A percentile compares a stretch with the other conserved stretches of the same genome.
phyloP scores from a whole-genome alignment of 2,113 vertebrate species.

The Girardinichthys multiradiatus region DNA sequence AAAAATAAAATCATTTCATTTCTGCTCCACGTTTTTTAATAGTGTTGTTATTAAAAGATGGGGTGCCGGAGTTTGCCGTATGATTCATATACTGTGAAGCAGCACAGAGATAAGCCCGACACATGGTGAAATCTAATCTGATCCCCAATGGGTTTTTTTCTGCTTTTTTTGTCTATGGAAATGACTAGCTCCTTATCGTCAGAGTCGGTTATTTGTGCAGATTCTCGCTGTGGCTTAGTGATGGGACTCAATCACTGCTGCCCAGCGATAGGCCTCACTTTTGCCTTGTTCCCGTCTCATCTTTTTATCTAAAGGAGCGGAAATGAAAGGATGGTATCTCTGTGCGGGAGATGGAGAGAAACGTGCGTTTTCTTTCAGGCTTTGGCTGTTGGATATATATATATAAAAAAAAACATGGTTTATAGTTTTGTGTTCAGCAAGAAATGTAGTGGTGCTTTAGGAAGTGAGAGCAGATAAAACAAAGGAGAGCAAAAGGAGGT shows the following conservation, averaged over 20 bases:
- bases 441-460: slow-evolving; percentile 32
- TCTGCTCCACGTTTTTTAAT: slow-evolving; percentile 32
- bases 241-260: slow-evolving; percentile 74
- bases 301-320: slow-evolving; percentile 76
- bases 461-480: slow-evolving; percentile 18
- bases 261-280: slow-evolving; percentile 71
- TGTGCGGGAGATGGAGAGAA: slow-evolving; percentile 51
- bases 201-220: slow-evolving; percentile 71
- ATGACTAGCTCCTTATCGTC: slow-evolving; percentile 75
- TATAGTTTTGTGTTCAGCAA: slow-evolving; percentile 31
- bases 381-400: slow-evolving; percentile 23
- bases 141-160: slow-evolving; percentile 48
- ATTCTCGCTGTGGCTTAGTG: slow-evolving; percentile 67
- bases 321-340: slow-evolving; percentile 81
- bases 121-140: slow-evolving; percentile 68
- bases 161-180: slow-evolving; percentile 71
- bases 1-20: slow-evolving; percentile 19
- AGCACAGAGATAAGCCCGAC: slow-evolving; percentile 56
- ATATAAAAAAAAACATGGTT: slow-evolving; percentile 35
- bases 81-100: slow-evolving; percentile 59
- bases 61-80: slow-evolving; percentile 41
- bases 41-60: slow-evolving; percentile 49
- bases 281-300: slow-evolving; percentile 61
- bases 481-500: slow-evolving; percentile 19
- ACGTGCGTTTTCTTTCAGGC: slow-evolving; percentile 49